Conservation (phyloP, 2,797 vertebrate species). For the Momotus momota region DNA sequence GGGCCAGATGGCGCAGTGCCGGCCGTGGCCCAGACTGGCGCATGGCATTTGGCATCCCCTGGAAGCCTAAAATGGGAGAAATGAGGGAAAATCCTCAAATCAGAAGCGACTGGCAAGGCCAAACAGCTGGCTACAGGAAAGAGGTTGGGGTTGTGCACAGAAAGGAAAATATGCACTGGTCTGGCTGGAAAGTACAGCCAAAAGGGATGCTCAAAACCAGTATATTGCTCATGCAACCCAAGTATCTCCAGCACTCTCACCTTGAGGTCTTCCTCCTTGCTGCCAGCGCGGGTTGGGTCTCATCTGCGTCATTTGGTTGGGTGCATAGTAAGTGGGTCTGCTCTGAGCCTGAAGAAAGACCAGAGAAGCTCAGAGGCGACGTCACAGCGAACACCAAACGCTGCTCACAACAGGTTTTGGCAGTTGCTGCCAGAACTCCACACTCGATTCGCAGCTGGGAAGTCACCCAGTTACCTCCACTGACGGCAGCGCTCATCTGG, state of each 20-base stretch:
- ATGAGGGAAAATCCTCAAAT: not conserved
- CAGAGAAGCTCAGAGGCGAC: not conserved
- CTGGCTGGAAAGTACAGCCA: not conserved
- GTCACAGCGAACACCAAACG: not conserved
- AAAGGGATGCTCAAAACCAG: not conserved
- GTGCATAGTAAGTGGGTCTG: conserved; percentile 96
- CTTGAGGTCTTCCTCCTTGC: conserved; percentile 95
- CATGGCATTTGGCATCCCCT: conserved; percentile 91
- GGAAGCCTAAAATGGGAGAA: conserved; percentile 83
- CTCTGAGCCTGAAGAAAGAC: conserved; percentile 89
- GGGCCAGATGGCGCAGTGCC: conserved; percentile 90
- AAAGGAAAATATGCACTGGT: not conserved
- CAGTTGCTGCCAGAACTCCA: not conserved
- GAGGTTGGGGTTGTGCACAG: rapidly evolving
- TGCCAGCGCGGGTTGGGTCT: conserved; percentile 97
- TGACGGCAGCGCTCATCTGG: not conserved
- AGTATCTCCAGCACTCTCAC: conserved; percentile 69
- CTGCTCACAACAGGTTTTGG: not conserved
- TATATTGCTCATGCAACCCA: not conserved
- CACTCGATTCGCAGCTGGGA: not conserved
- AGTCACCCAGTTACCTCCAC: not conserved
- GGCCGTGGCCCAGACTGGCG: conserved; percentile 94
- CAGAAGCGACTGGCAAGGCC: not conserved
- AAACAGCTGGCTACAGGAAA: not conserved
- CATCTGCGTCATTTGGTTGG: conserved; percentile 96